These are phyloP conservation scores for Gymnoscelis rufifasciata DNA, from an alignment of 2,888 invertebrate species.

Conservation along the genomic window DNA sequence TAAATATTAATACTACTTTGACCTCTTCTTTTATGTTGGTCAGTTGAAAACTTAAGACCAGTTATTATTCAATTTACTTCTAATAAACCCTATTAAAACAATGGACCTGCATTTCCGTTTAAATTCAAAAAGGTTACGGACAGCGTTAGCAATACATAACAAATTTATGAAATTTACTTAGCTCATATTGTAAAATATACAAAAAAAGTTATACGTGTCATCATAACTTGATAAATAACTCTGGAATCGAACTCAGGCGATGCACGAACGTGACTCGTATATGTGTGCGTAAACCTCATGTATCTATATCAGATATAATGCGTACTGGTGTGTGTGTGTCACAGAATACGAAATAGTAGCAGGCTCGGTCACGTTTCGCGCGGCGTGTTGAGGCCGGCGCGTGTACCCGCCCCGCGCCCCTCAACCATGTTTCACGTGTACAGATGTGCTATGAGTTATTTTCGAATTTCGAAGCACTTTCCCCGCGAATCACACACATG, in stretches of 20 bases:
- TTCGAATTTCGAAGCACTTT: constrained; percentile 59
- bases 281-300: constrained; percentile 3
- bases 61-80: no score
- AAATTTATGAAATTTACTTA: no score
- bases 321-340: constrained; percentile 29
- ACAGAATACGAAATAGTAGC: not conserved
- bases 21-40: no score
- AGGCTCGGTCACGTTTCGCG: constrained; percentile 64
- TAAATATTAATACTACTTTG: no score
- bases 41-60: no score
- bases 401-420: constrained; percentile 36
- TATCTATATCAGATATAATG: constrained; percentile 5
- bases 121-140: no score
- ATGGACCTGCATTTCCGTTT: no score
- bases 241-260: constrained; percentile 38
- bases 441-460: constrained; percentile 42
- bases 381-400: constrained; percentile 63
- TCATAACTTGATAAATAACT: constrained; percentile 1
- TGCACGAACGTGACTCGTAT: constrained; percentile 41
- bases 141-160: no score
- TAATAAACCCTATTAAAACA: no score
- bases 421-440: constrained; percentile 43
- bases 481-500: constrained; percentile 42
- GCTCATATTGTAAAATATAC: no score
- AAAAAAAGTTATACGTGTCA: no score